Evolutionary conservation across 2,797 vertebrate genomes (phyloP).

Genomic region (Lepidocolaptes lacrymiger): DNA sequence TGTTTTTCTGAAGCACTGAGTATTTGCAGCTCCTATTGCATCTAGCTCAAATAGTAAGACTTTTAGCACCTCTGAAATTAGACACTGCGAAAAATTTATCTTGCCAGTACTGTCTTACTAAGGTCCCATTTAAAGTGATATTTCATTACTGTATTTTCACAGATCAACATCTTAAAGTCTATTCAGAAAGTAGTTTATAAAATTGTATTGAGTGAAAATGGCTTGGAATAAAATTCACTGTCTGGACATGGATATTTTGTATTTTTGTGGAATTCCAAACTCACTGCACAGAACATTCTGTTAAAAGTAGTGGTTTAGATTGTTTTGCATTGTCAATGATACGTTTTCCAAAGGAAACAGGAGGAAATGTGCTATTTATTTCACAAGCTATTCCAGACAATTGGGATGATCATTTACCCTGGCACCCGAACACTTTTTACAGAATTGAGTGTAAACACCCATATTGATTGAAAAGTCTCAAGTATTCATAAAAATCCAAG

Average conservation of each 20-base stretch:
- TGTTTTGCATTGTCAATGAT: not conserved
- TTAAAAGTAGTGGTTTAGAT: not conserved
- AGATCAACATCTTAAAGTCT: not conserved
- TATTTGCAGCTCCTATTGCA: not conserved
- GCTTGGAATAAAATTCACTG: not conserved
- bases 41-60: not conserved
- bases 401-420: not conserved
- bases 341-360: conserved; percentile 2
- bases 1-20: not conserved
- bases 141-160: not conserved
- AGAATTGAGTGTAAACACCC: not conserved
- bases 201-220: not conserved
- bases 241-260: not conserved
- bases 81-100: not conserved
- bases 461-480: not conserved
- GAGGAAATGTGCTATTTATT: conserved; percentile 4
- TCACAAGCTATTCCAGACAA: conserved; percentile 7
- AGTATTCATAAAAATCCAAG: not conserved
- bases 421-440: not conserved
- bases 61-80: not conserved
- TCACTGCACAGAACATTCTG: not conserved
- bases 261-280: not conserved
- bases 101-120: not conserved
- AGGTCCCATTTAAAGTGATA: not conserved
- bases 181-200: not conserved